These are phyloP conservation scores for Pollimyrus isidori DNA, from an alignment of 2,113 vertebrate species.

Conservation along the genomic window DNA sequence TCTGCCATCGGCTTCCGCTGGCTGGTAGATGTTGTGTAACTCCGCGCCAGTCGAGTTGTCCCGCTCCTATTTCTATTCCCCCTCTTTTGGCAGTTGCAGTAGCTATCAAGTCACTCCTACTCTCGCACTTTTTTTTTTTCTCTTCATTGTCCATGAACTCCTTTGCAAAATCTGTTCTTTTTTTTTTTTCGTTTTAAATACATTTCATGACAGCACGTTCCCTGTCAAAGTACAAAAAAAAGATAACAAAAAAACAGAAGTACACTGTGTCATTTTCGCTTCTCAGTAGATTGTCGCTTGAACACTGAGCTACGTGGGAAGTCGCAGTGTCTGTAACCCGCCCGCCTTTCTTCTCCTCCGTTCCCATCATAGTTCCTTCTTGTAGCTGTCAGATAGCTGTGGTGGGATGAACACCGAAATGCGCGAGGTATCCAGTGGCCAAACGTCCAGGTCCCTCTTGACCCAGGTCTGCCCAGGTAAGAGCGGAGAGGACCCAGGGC, in stretches of 20 bases:
- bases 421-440: conserved; percentile 57
- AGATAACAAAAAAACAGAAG: conserved; percentile 18
- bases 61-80: conserved; percentile 27
- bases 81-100: conserved; percentile 62
- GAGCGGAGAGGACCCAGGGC: conserved; percentile 20
- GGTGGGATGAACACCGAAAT: conserved; percentile 49
- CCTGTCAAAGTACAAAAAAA: conserved; percentile 49
- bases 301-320: conserved; percentile 59
- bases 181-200: conserved; percentile 32
- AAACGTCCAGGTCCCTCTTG: conserved; percentile 34
- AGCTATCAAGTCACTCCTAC: conserved; percentile 47
- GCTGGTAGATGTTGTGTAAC: conserved; percentile 19
- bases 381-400: conserved; percentile 46
- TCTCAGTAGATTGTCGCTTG: conserved; percentile 70
- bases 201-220: conserved; percentile 44
- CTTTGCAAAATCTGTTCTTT: conserved; percentile 34
- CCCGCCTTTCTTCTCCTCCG: conserved; percentile 30
- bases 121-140: conserved; percentile 19
- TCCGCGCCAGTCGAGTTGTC: conserved; percentile 30
- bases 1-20: conserved; percentile 9
- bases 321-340: conserved; percentile 49
- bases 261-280: conserved; percentile 55
- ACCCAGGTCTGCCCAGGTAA: conserved; percentile 21
- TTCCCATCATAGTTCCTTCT: conserved; percentile 39
- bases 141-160: conserved; percentile 24